Conservation (phyloP, 2,113 vertebrate genomes). For the Archocentrus centrarchus region DNA sequence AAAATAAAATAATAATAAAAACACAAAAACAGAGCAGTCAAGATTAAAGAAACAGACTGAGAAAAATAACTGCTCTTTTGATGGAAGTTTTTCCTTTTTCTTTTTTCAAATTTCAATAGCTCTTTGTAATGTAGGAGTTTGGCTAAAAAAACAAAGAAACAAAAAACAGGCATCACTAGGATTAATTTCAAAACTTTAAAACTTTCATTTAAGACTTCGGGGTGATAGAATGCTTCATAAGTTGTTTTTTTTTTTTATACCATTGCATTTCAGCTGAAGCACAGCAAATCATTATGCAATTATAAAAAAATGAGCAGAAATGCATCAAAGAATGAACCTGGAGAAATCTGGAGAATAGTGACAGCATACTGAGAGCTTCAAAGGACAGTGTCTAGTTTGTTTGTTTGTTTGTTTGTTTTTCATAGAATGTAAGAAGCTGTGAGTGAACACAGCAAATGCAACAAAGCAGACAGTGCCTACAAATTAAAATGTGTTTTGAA, state of each 20-base stretch:
- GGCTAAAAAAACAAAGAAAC: neutral
- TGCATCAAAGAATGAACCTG: neutral
- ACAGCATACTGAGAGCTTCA: neutral
- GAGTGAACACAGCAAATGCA: neutral
- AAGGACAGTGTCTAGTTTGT: neutral
- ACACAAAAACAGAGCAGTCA: neutral
- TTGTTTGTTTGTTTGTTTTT: neutral
- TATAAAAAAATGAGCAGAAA: neutral
- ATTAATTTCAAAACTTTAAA: neutral
- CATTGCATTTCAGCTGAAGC: neutral
- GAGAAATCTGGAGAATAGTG: neutral
- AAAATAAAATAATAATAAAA: neutral
- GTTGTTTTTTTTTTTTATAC: neutral
- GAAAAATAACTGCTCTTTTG: neutral
- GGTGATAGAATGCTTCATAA: neutral
- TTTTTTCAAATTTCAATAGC: neutral
- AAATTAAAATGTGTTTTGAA: neutral
- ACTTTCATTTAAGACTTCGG: neutral
- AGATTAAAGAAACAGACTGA: neutral
- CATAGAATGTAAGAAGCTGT: slow-evolving; percentile 4
- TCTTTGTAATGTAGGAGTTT: too few species aligned
- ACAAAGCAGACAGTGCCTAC: neutral
- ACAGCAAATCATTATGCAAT: neutral
- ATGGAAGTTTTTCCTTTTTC: fast-evolving
- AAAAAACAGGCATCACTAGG: neutral